phyloP scores from a whole-genome alignment of 2,797 vertebrate species.

The Sus cebifrons region DNA sequence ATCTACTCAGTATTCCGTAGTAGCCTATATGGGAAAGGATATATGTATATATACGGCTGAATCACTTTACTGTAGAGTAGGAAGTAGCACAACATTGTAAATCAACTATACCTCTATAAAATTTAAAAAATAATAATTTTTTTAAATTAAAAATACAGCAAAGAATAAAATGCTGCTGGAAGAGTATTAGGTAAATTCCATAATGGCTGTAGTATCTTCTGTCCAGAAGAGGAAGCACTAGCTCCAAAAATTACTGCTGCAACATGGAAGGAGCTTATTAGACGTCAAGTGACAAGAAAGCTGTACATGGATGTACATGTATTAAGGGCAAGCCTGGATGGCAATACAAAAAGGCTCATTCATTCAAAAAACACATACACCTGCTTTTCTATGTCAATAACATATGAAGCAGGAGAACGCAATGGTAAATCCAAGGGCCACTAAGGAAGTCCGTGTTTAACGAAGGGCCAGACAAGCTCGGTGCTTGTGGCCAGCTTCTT shows the following conservation, averaged over 20 bases:
- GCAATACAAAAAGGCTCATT: not conserved
- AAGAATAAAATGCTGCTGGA: slow-evolving; percentile 68
- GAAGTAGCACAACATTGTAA: too few species aligned
- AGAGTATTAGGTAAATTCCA: slow-evolving; percentile 84
- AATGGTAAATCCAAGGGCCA: not conserved
- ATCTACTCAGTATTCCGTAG: too few species aligned
- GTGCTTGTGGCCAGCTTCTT: not conserved
- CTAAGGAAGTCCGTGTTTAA: not conserved
- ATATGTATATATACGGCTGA: too few species aligned
- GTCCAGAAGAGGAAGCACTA: slow-evolving; percentile 71
- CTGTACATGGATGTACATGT: slow-evolving; percentile 60
- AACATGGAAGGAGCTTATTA: slow-evolving; percentile 78
- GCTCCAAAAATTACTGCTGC: slow-evolving; percentile 32
- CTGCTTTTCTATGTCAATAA: too few species aligned
- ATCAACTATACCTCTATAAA: too few species aligned
- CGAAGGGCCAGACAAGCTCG: not conserved
- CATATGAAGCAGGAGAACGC: not conserved
- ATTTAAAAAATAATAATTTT: too few species aligned
- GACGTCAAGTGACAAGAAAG: slow-evolving; percentile 74
- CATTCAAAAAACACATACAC: not conserved
- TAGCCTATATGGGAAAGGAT: too few species aligned
- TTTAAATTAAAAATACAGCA: too few species aligned
- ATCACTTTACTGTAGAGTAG: too few species aligned
- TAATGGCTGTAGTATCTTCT: slow-evolving; percentile 77
- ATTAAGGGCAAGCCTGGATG: slow-evolving; percentile 65